Percentiles rank a stretch among this genome's conserved stretches.
These are phyloP conservation scores for Drosophila dunni DNA, from an alignment of 1,140 invertebrate genomes.

Conservation along the genomic window DNA sequence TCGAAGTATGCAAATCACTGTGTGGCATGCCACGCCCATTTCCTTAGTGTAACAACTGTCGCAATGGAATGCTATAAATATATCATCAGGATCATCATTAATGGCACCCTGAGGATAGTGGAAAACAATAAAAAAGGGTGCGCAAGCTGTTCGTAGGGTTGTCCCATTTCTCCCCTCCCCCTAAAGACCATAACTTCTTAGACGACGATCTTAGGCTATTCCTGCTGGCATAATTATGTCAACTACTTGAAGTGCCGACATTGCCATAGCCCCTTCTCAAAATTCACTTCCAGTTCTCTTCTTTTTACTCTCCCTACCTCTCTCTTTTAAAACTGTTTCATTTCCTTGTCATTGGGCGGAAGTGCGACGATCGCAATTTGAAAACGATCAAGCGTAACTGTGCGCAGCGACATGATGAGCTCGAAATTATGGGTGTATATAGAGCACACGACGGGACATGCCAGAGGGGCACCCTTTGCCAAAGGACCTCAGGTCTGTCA, in stretches of 20 bases:
- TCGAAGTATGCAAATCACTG: conserved; percentile 49
- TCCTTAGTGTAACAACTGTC: conserved; percentile 49
- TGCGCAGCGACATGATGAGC: conserved; percentile 50
- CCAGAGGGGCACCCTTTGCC: conserved; percentile 1
- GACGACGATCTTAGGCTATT: background rate
- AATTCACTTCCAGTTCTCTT: conserved; percentile 37
- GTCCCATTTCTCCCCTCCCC: background rate
- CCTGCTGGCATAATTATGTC: conserved; percentile 79
- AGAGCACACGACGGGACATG: conserved; percentile 61
- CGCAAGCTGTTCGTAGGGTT: conserved; percentile 47
- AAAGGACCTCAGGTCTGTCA: background rate
- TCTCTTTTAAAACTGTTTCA: background rate
- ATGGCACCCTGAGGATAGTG: conserved; percentile 20
- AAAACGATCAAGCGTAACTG: conserved; percentile 80
- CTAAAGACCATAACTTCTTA: background rate
- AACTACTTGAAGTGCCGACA: conserved; percentile 76
- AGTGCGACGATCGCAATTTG: conserved; percentile 74
- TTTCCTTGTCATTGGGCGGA: conserved; percentile 47
- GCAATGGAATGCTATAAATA: conserved; percentile 43
- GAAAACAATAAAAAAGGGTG: conserved; percentile 31
- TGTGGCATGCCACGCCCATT: conserved; percentile 57
- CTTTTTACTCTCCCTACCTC: conserved; percentile 1
- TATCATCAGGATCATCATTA: conserved; percentile 46
- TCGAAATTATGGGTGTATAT: conserved; percentile 70
- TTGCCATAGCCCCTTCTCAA: conserved; percentile 33